These are phyloP conservation scores for Pyrrhosoma nymphula DNA, from an alignment of 2,888 invertebrate genomes.

Conservation along the genomic window DNA sequence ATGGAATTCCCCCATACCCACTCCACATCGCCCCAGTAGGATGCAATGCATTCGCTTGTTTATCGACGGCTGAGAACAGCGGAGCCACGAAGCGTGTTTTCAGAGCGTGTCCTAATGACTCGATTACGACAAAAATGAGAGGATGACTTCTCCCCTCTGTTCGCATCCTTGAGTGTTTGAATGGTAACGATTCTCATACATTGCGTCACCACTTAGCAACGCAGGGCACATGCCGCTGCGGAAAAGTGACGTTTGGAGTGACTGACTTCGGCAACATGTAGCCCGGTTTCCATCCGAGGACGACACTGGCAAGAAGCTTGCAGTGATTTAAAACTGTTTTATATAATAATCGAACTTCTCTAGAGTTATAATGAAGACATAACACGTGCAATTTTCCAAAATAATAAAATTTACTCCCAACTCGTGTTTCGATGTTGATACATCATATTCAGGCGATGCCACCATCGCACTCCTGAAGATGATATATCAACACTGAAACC, in stretches of 20 bases:
- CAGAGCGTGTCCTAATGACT: not conserved
- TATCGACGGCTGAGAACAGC: constrained; percentile 14
- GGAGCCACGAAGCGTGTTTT: not conserved
- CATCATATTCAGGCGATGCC: too few relatives aligned
- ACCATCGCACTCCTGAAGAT: too few relatives aligned
- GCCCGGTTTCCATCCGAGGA: not conserved
- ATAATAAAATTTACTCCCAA: too few relatives aligned
- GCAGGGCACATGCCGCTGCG: not conserved
- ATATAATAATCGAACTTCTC: too few relatives aligned
- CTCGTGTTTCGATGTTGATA: too few relatives aligned
- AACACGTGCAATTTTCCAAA: too few relatives aligned
- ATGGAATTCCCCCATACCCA: constrained; percentile 29
- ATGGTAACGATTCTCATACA: not conserved
- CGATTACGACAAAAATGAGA: not conserved
- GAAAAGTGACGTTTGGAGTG: not conserved
- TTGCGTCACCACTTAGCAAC: not conserved
- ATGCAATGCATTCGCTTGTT: constrained; percentile 33
- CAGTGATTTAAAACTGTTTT: too few relatives aligned
- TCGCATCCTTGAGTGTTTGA: not conserved
- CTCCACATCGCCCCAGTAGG: constrained; percentile 7
- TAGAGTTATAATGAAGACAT: too few relatives aligned
- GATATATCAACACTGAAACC: too few relatives aligned
- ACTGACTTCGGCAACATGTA: not conserved
- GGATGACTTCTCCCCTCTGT: not conserved
- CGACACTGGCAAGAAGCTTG: too few relatives aligned